Evolutionary conservation across 2,888 invertebrate species (phyloP).

Genomic region (Acanthosepion esculentum): DNA sequence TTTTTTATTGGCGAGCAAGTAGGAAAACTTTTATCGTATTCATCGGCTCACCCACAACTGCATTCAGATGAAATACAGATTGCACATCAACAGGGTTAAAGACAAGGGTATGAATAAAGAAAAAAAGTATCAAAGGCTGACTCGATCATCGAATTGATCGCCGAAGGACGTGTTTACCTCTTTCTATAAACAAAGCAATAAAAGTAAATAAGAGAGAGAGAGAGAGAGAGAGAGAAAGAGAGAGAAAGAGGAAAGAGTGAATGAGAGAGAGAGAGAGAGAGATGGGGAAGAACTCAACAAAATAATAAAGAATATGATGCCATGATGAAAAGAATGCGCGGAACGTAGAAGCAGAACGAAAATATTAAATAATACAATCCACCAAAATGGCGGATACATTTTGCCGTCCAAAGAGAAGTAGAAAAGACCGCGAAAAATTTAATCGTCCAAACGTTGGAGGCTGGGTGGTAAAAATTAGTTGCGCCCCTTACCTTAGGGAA

Average conservation of each 20-base stretch:
- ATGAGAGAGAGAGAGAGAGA: accelerated
- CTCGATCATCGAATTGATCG: not conserved
- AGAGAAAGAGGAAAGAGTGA: no score
- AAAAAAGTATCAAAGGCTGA: not conserved
- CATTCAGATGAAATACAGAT: not conserved
- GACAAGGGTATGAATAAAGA: not conserved
- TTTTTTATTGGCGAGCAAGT: not conserved
- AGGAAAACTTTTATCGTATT: not conserved
- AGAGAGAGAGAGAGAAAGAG: no score
- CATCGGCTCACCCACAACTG: not conserved
- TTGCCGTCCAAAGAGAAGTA: not conserved
- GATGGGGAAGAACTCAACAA: no score
- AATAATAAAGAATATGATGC: no score
- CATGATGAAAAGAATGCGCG: no score
- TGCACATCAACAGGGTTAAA: not conserved
- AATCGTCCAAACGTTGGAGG: not conserved
- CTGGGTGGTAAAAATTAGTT: not conserved
- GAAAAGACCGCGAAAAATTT: conserved; percentile 2
- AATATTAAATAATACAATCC: not conserved
- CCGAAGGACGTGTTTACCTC: not conserved
- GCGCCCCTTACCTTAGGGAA: not conserved
- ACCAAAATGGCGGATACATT: not conserved
- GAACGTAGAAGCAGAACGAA: not conserved
- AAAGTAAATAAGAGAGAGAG: no score
- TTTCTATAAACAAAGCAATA: not conserved